Percentiles rank a stretch among this genome's conserved stretches.
Evolutionary conservation across 1,140 invertebrate species (phyloP).

Genomic region (Heliothis subflexa): DNA sequence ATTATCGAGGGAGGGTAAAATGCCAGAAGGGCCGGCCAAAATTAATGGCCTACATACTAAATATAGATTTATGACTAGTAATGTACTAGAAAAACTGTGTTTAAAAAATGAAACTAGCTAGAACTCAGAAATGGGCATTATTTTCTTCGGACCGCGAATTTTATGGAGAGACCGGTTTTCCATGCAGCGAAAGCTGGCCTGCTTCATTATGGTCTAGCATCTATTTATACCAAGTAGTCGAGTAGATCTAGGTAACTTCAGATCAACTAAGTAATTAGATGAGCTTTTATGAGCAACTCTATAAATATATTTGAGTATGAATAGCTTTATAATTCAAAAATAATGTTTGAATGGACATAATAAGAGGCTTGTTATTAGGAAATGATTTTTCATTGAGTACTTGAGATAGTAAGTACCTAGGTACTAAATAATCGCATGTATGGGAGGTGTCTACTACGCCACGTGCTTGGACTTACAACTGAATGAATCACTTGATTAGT

Average conservation of each 20-base stretch:
- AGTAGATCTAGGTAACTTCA: constrained; percentile 14
- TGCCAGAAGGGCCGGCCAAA: constrained; percentile 45
- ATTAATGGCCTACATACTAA: constrained; percentile 39
- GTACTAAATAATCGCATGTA: constrained; percentile 8
- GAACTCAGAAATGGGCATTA: constrained; percentile 25
- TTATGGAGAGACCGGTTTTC: constrained; percentile 36
- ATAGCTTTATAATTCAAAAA: too few relatives aligned
- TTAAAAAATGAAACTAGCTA: neutral
- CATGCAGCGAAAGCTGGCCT: constrained; percentile 18
- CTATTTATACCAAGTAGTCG: constrained; percentile 18
- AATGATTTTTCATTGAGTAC: neutral
- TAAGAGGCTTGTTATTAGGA: too few relatives aligned
- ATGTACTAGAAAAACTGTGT: neutral
- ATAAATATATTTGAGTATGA: too few relatives aligned
- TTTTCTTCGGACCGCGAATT: constrained; percentile 23
- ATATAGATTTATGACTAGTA: neutral
- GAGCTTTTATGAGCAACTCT: too few relatives aligned
- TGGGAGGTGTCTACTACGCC: constrained; percentile 30
- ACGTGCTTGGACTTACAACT: constrained; percentile 40
- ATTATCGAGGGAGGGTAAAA: constrained; percentile 55
- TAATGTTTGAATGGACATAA: too few relatives aligned
- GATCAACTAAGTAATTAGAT: too few relatives aligned
- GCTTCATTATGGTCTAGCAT: constrained; percentile 15
- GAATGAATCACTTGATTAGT: constrained; percentile 53
- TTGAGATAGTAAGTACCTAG: neutral